Base-by-base conservation (phyloP, 1,140 invertebrate species). In the Triops longicaudatus region DNA sequence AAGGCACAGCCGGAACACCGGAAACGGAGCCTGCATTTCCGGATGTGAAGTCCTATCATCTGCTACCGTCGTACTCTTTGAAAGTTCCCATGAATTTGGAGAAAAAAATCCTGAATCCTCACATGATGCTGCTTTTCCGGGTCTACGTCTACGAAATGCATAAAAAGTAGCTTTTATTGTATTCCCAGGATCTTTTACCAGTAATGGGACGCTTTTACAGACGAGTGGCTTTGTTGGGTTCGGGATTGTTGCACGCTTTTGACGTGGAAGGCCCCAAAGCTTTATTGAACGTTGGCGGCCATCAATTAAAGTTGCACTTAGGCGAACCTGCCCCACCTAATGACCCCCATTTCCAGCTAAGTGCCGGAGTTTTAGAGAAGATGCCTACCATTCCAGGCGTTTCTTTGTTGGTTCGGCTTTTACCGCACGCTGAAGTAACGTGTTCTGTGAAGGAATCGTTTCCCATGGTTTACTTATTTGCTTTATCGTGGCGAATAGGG, bases 291-390 rank as follows among this genome's bases (percentile, higher is more conserved):
- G 50, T 63, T 63, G 50, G 50, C 10, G 50, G 50, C 7, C 50
- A 63, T 63, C 50, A 63, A 63, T 63, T 63, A 63, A 63, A 63
- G 22, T 63, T 63, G 50, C 50, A 63, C 50, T 63, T 63, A 63
- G 50, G 50, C 17, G 50, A 63, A 22, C 50, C 50, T 17, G 50
- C 50, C 14, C 50, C 50, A 6, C 50, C 50, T 22, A 63, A 63
- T 22, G 50, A 63, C 22, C 50, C 50, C 50, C 50, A 63, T 63
- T 63, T 63, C 22, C 50, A 63, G 50, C 22, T 63, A 63, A 63
- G 50, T 63, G 50, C 17, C 17, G 50, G 22, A 10, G 17, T 17
- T n/a, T 2, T 63, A 6, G 50, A 63, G 1, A 63, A 63, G 17
- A 22, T 63, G 50, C 50, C 50, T 63, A 63, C 17, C 50, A 63